phyloP scores from a whole-genome alignment of 2,888 invertebrate species.

The Gortyna flavago region DNA sequence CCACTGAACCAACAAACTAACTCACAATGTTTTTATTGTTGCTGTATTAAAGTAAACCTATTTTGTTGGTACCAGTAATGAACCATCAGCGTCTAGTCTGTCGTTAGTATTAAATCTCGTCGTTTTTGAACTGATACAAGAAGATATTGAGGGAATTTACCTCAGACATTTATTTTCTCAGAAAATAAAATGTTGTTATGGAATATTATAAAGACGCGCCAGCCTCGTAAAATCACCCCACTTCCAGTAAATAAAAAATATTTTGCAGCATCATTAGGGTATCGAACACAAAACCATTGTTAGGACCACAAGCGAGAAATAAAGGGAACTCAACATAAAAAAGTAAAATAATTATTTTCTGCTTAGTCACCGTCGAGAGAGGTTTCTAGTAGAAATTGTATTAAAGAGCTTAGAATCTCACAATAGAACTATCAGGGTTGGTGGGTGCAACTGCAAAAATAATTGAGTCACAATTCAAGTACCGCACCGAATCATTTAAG shows the following conservation, averaged over 20 bases:
- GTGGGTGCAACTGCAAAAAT: conserved; percentile 21
- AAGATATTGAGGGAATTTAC: neutral
- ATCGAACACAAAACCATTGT: conserved; percentile 48
- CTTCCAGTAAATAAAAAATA: conserved; percentile 38
- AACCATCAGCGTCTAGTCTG: neutral
- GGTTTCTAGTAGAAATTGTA: conserved; percentile 37
- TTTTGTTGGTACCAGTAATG: too few species aligned
- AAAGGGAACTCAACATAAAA: conserved; percentile 36
- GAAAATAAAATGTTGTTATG: neutral
- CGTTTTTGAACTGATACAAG: neutral
- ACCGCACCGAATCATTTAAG: conserved; percentile 15
- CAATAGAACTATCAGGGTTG: conserved; percentile 34
- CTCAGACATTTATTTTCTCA: neutral
- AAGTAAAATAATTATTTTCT: conserved; percentile 42
- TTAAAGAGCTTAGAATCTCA: conserved; percentile 46
- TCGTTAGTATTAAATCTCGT: neutral
- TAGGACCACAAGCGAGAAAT: conserved; percentile 27
- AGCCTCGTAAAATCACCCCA: conserved; percentile 20
- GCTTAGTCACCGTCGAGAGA: conserved; percentile 42
- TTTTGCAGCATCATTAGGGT: conserved; percentile 35
- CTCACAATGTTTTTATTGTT: neutral
- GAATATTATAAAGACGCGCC: conserved; percentile 10
- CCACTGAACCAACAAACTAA: too few species aligned
- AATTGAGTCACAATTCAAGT: conserved; percentile 18
- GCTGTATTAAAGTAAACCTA: neutral